A percentile compares a stretch with the other conserved stretches of the same genome.
phyloP scores from a whole-genome alignment of 2,888 invertebrate genomes.

The Acrobasis repandana region DNA sequence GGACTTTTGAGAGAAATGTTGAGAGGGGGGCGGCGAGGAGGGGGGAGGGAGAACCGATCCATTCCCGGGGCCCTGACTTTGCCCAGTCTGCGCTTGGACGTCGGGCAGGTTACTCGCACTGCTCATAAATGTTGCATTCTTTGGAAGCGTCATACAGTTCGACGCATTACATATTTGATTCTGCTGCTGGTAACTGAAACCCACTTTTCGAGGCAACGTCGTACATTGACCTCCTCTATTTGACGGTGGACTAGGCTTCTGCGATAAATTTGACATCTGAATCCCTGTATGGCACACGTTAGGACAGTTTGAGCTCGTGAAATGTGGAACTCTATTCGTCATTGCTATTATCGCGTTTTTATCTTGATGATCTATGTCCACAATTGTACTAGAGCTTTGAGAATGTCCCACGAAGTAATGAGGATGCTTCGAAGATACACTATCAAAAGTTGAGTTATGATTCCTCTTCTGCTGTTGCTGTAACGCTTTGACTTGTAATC shows the following conservation, averaged over 20 bases:
- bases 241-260: slow-evolving; percentile 72
- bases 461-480: slow-evolving; percentile 89
- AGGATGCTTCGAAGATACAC: slow-evolving; percentile 87
- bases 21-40: slow-evolving; percentile 68
- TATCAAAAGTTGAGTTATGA: slow-evolving; percentile 80
- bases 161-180: slow-evolving; percentile 75
- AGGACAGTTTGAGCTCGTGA: slow-evolving; percentile 74
- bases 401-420: slow-evolving; percentile 91
- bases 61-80: slow-evolving; percentile 68
- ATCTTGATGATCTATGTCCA: slow-evolving; percentile 92
- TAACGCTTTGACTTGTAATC: slow-evolving; percentile 88
- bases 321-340: slow-evolving; percentile 77
- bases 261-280: slow-evolving; percentile 78
- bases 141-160: slow-evolving; percentile 84
- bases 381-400: slow-evolving; percentile 91
- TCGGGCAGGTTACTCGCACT: slow-evolving; percentile 73
- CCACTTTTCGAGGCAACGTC: slow-evolving; percentile 76
- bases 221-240: slow-evolving; percentile 74
- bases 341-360: slow-evolving; percentile 79
- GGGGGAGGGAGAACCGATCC: slow-evolving; percentile 61
- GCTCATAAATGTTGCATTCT: slow-evolving; percentile 80
- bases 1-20: slow-evolving; percentile 77
- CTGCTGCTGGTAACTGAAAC: slow-evolving; percentile 71
- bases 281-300: slow-evolving; percentile 84
- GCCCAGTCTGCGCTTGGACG: slow-evolving; percentile 77